A percentile compares a stretch with the other conserved stretches of the same genome.
phyloP scores from a whole-genome alignment of 2,797 vertebrate species.

The Coccyzus lansbergi region DNA sequence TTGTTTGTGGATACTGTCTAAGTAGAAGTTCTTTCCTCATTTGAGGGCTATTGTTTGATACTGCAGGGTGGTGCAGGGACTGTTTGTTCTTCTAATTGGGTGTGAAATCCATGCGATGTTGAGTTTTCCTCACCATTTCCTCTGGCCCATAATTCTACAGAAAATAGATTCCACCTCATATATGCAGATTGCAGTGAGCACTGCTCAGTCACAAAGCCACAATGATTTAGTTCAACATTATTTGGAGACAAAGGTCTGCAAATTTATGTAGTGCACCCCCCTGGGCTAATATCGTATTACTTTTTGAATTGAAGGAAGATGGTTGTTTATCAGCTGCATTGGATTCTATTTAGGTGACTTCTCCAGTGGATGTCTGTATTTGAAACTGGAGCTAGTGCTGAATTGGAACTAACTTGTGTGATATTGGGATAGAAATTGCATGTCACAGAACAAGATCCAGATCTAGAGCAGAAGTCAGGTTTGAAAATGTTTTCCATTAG shows the following conservation, averaged over 20 bases:
- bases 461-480: constrained; percentile 13
- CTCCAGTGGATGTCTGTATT: not conserved
- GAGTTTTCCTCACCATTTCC: not conserved
- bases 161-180: not conserved
- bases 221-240: not conserved
- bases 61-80: not conserved
- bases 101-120: not conserved
- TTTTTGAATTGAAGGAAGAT: not conserved
- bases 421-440: not conserved
- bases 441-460: not conserved
- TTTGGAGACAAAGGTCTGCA: not conserved
- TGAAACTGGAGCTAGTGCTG: not conserved
- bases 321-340: not conserved
- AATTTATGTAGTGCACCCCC: not conserved
- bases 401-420: not conserved
- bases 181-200: not conserved
- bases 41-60: not conserved
- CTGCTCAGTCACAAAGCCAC: not conserved
- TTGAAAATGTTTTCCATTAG: constrained; percentile 64
- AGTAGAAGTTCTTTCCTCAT: not conserved
- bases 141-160: not conserved
- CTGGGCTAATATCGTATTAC: not conserved
- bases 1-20: not conserved
- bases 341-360: not conserved
- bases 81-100: not conserved